Conservation (phyloP, 1,140 invertebrate genomes). For the Euura saliciscinereae region DNA sequence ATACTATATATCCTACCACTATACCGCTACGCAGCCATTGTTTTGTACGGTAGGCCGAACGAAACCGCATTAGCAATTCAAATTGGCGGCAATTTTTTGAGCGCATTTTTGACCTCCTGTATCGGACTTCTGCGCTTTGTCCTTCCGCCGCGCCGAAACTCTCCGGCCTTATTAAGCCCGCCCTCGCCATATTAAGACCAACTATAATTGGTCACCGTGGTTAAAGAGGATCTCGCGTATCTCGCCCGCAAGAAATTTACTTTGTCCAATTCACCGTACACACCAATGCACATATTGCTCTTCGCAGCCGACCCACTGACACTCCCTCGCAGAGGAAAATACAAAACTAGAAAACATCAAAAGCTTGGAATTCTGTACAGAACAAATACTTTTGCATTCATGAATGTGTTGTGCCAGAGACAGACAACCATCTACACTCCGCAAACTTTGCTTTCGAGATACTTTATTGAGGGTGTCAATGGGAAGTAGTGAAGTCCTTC, state of each 20-base stretch:
- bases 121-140: constrained; percentile 52
- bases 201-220: constrained; percentile 2
- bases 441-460: no score
- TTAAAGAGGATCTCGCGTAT: background rate
- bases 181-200: constrained; percentile 58
- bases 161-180: constrained; percentile 58
- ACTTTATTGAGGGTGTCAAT: no score
- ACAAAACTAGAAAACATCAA: no score
- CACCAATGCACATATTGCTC: no score
- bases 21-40: constrained; percentile 6
- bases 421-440: no score
- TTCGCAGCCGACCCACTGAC: background rate
- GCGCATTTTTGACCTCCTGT: constrained; percentile 63
- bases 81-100: constrained; percentile 64
- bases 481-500: no score
- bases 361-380: no score
- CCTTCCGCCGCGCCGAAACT: constrained; percentile 49
- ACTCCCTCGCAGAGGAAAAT: background rate
- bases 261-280: background rate
- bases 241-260: background rate
- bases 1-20: background rate
- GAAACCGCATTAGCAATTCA: constrained; percentile 58
- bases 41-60: background rate
- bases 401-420: no score
- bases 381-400: no score